These are phyloP conservation scores for Lamellibrachia luymesi DNA, from an alignment of 1,140 invertebrate species.

Conservation along the genomic window DNA sequence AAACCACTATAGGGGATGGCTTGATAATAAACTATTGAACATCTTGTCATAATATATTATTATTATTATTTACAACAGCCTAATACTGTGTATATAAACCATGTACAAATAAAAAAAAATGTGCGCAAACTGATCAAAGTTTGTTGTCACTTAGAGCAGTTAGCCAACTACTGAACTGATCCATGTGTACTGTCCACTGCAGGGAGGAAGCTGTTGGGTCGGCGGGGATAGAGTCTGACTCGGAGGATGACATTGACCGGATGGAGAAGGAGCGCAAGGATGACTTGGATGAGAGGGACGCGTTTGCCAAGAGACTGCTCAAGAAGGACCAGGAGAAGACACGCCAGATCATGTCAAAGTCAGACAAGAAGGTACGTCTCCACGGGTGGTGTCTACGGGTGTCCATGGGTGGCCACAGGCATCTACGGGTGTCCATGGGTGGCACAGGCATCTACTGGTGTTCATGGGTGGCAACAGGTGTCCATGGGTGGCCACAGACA, in stretches of 20 bases:
- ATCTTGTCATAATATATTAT: no score
- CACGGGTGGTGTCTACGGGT: neutral
- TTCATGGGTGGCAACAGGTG: neutral
- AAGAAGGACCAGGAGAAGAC: slow-evolving; percentile 88
- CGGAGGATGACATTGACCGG: slow-evolving; percentile 39
- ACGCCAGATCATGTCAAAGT: slow-evolving; percentile 69
- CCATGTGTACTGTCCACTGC: neutral
- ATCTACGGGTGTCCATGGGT: no score
- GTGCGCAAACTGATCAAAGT: no score
- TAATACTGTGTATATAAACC: no score
- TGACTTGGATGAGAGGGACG: slow-evolving; percentile 91
- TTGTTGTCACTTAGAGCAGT: slow-evolving; percentile 5
- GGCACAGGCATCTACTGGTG: no score
- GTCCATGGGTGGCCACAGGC: no score
- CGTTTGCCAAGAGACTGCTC: slow-evolving; percentile 84
- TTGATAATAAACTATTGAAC: no score
- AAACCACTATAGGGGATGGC: no score
- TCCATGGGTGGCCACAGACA: no score
- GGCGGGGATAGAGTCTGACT: slow-evolving; percentile 26
- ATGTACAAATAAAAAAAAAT: no score
- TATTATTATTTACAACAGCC: no score
- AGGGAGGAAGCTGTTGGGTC: slow-evolving; percentile 32
- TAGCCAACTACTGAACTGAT: neutral
- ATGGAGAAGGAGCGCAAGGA: slow-evolving; percentile 65
- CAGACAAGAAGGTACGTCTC: slow-evolving; percentile 65